phyloP scores from a whole-genome alignment of 2,888 invertebrate genomes.

The Barypeithes pellucidus region DNA sequence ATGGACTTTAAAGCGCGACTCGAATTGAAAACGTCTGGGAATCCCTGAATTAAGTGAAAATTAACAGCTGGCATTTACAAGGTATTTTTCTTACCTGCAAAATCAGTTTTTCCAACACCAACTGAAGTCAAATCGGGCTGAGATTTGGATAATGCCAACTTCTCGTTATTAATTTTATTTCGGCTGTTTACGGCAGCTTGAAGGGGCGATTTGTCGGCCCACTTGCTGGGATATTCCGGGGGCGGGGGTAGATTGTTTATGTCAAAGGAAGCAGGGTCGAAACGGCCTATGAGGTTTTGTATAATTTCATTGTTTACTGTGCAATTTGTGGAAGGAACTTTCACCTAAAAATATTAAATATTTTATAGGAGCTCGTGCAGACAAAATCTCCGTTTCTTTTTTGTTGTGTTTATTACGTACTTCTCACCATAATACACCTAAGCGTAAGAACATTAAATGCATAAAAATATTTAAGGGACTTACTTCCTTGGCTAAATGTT shows the following conservation, averaged over 20 bases:
- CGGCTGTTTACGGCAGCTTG: slow-evolving; percentile 62
- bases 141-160: slow-evolving; percentile 81
- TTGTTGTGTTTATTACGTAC: too few species aligned
- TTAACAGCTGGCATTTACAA: too few species aligned
- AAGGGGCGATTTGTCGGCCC: slow-evolving; percentile 67
- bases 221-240: slow-evolving; percentile 69
- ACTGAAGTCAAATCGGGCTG: slow-evolving; percentile 86
- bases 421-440: too few species aligned
- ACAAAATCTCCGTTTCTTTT: too few species aligned
- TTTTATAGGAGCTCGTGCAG: too few species aligned
- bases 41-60: too few species aligned
- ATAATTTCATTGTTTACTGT: slow-evolving; percentile 58
- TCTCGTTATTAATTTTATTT: slow-evolving; percentile 69
- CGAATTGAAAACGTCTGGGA: too few species aligned
- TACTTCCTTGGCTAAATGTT: slow-evolving; percentile 87
- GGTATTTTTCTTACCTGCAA: slow-evolving; percentile 44
- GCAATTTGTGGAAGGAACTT: slow-evolving; percentile 64
- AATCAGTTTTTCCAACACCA: slow-evolving; percentile 60
- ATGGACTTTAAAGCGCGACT: too few species aligned
- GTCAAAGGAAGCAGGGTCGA: slow-evolving; percentile 61
- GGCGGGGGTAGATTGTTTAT: slow-evolving; percentile 65
- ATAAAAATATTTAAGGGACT: slow-evolving; percentile 22
- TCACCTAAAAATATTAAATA: slow-evolving; percentile 64
- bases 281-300: slow-evolving; percentile 58
- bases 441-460: neutral